Evolutionary conservation across 2,797 vertebrate species (phyloP).

Genomic region (Steatocranus sp.): DNA sequence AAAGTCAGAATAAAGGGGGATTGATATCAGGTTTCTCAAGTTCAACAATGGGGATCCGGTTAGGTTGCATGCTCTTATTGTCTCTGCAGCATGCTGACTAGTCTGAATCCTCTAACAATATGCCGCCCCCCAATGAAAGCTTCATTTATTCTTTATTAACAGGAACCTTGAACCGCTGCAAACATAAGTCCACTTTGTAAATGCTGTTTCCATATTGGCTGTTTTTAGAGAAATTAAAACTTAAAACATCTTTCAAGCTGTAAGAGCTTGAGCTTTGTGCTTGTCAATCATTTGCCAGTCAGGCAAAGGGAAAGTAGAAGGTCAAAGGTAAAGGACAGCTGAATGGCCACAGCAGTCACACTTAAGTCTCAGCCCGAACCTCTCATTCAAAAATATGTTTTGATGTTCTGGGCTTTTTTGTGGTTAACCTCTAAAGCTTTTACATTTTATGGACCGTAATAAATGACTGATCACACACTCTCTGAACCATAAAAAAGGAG

Average conservation of each 20-base stretch:
- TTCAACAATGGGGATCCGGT: constrained; percentile 74
- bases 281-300: constrained; percentile 8
- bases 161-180: background rate
- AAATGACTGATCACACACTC: background rate
- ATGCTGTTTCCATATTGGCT: background rate
- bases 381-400: background rate
- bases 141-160: background rate
- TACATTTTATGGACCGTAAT: background rate
- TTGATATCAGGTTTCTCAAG: constrained; percentile 66
- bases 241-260: background rate
- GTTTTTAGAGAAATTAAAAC: background rate
- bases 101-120: constrained; percentile 29
- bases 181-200: background rate
- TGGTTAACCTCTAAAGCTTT: background rate
- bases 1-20: constrained; percentile 72
- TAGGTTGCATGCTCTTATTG: constrained; percentile 66
- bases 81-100: constrained; percentile 51
- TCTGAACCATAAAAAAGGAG: background rate
- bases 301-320: background rate
- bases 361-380: background rate
- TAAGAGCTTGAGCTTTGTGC: background rate
- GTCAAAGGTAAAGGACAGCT: constrained; percentile 45
- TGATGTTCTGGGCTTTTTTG: background rate
- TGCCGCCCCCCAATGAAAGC: background rate
- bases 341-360: constrained; percentile 27